Evolutionary conservation across 2,797 vertebrate genomes (phyloP).

Genomic region (Florisuga fusca): DNA sequence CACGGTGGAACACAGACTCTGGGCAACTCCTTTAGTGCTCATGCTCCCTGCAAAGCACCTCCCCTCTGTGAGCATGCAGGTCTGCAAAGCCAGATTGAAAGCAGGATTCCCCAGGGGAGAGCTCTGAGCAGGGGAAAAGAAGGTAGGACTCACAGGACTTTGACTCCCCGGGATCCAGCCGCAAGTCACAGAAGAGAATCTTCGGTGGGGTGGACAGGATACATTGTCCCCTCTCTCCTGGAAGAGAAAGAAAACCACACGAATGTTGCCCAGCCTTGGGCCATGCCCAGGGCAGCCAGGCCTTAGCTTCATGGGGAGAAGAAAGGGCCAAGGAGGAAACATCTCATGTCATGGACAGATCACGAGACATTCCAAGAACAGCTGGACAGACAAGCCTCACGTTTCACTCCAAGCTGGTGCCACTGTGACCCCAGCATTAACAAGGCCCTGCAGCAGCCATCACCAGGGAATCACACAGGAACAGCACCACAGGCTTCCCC

Average conservation of each 20-base stretch:
- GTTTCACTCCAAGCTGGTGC: not conserved
- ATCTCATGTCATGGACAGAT: not conserved
- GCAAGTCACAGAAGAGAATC: conserved; percentile 97
- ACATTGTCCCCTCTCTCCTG: conserved; percentile 97
- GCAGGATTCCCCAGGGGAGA: accelerated
- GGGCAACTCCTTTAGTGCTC: not conserved
- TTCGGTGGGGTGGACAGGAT: conserved; percentile 97
- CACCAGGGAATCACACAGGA: not conserved
- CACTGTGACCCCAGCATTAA: not conserved
- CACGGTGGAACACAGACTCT: accelerated
- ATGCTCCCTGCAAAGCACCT: not conserved
- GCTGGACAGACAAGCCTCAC: not conserved
- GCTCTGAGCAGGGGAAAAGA: not conserved
- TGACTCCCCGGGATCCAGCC: conserved; percentile 94
- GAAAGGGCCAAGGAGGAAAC: not conserved
- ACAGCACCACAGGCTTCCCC: not conserved
- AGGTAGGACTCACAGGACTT: conserved; percentile 90
- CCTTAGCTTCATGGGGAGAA: not conserved
- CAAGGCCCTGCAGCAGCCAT: not conserved
- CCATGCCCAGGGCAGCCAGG: not conserved
- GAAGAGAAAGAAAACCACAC: not conserved
- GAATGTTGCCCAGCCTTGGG: not conserved
- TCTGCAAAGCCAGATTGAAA: not conserved
- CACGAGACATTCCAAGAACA: not conserved
- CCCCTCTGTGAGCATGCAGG: not conserved